Evolutionary conservation across 2,797 vertebrate genomes (phyloP).

Genomic region (Crax fasciolata): DNA sequence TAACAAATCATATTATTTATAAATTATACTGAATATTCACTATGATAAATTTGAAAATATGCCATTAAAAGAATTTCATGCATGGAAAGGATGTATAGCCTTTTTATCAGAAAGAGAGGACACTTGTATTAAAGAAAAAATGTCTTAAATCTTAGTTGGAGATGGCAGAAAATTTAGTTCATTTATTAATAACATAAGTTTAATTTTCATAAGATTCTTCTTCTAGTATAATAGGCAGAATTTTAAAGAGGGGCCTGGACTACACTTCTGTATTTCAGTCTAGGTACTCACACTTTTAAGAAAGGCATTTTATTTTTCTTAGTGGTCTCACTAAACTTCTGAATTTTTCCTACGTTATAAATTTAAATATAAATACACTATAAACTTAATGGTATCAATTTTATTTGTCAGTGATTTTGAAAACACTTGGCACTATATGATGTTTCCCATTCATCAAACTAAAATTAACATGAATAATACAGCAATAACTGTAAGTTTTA

Average conservation of each 20-base stretch:
- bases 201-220: background rate
- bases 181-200: background rate
- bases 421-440: background rate
- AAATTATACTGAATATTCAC: conserved; percentile 64
- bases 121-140: conserved; percentile 5
- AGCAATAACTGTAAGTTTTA: background rate
- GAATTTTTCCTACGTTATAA: background rate
- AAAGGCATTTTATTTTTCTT: background rate
- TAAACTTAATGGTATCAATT: background rate
- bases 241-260: background rate
- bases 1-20: conserved; percentile 60
- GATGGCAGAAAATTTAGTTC: background rate
- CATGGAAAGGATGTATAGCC: background rate
- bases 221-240: background rate
- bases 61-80: conserved; percentile 40
- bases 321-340: background rate
- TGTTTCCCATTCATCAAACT: background rate
- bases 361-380: background rate
- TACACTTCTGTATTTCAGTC: background rate
- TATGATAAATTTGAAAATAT: conserved; percentile 55
- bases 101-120: conserved; percentile 38
- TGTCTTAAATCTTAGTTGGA: background rate
- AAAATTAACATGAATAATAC: background rate
- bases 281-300: background rate
- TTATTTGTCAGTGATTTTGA: background rate